phyloP scores from a whole-genome alignment of 2,113 vertebrate species.

The Lampris megalopsis region DNA sequence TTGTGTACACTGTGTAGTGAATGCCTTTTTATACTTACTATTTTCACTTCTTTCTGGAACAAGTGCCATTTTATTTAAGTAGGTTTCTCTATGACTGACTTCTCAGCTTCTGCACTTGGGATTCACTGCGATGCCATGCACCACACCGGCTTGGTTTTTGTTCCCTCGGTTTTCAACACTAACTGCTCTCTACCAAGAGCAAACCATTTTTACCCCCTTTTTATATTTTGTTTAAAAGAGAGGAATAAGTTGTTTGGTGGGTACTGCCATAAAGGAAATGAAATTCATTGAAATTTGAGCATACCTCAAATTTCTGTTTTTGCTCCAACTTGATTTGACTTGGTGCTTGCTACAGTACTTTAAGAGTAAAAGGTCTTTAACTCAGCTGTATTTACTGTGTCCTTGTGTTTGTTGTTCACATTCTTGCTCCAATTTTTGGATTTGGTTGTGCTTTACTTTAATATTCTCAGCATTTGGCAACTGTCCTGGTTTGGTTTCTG shows the following conservation, averaged over 20 bases:
- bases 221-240: constrained; percentile 50
- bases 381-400: constrained; percentile 13
- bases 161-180: constrained; percentile 31
- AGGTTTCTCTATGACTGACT: constrained; percentile 30
- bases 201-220: constrained; percentile 7
- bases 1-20: constrained; percentile 42
- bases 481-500: constrained; percentile 38
- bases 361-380: constrained; percentile 26
- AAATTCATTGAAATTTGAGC: constrained; percentile 24
- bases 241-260: constrained; percentile 38
- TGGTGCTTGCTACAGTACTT: constrained; percentile 39
- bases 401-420: constrained; percentile 32
- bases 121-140: constrained; percentile 26
- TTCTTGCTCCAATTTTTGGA: constrained; percentile 21
- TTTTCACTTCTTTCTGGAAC: constrained; percentile 9
- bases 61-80: constrained; percentile 60
- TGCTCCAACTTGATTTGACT: constrained; percentile 43
- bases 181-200: constrained; percentile 1
- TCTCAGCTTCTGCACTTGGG: constrained; percentile 49
- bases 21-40: constrained; percentile 36
- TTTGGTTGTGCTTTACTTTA: constrained; percentile 53
- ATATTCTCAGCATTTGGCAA: constrained; percentile 51
- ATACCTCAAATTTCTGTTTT: constrained; percentile 39
- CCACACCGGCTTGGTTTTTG: constrained; percentile 14
- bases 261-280: constrained; percentile 25